Evolutionary conservation across 2,113 vertebrate genomes (phyloP).

Genomic region (Coptodon rendalli): DNA sequence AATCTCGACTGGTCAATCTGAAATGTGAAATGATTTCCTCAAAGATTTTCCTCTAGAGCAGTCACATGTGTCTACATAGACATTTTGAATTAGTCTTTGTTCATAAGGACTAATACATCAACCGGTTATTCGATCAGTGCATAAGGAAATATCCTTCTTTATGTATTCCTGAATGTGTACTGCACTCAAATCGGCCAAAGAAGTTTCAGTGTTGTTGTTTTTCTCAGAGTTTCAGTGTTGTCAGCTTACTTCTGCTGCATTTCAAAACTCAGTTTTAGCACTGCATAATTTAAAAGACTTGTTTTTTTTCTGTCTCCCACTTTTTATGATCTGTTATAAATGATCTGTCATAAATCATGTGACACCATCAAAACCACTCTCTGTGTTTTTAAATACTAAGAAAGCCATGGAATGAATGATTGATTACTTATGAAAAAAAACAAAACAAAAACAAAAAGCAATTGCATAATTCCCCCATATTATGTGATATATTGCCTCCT

Average conservation of each 20-base stretch:
- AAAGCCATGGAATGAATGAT: background rate
- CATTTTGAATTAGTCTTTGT: background rate
- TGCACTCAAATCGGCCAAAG: background rate
- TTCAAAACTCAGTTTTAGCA: background rate
- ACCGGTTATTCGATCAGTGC: background rate
- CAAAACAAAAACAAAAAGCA: rapidly evolving
- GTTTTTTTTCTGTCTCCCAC: background rate
- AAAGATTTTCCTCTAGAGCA: background rate
- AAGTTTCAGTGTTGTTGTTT: background rate
- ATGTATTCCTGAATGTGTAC: background rate
- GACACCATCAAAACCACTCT: background rate
- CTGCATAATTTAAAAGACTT: background rate
- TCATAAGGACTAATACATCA: background rate
- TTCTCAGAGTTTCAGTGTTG: background rate
- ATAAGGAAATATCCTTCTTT: background rate
- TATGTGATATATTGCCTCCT: background rate
- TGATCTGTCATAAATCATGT: background rate
- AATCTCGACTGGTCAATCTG: background rate
- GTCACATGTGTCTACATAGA: background rate
- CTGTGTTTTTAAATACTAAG: background rate
- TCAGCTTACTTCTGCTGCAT: background rate
- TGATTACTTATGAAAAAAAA: background rate
- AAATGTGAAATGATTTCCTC: background rate
- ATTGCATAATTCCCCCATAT: background rate
- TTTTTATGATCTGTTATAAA: background rate